Evolutionary conservation across 2,888 invertebrate genomes (phyloP).

Genomic region (Galeopsomyia nigrocyanea): DNA sequence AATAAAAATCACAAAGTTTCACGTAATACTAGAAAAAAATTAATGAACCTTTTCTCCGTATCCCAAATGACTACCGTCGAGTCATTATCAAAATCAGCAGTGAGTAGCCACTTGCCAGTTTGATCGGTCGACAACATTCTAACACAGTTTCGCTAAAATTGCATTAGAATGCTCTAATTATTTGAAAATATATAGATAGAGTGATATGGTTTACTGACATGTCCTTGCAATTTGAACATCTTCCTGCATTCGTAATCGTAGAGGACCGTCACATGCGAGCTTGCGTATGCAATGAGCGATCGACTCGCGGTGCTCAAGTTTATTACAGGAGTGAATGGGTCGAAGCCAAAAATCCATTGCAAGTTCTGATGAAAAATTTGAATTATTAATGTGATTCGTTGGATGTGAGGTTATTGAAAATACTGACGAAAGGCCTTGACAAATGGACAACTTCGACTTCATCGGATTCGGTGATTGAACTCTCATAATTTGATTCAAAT

Average conservation of each 20-base stretch:
- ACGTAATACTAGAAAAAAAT: neutral
- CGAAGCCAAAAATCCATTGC: conserved; percentile 77
- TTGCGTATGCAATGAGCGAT: conserved; percentile 74
- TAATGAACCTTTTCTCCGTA: conserved; percentile 61
- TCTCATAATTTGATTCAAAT: neutral
- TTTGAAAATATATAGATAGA: too few species aligned
- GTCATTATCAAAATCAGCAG: conserved; percentile 74
- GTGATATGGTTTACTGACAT: conserved; percentile 31
- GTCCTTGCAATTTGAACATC: conserved; percentile 36
- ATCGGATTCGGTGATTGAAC: neutral
- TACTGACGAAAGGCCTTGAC: conserved; percentile 17
- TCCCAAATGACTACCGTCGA: conserved; percentile 75
- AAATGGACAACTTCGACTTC: neutral
- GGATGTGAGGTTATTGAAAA: neutral
- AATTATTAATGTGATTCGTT: neutral
- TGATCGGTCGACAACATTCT: conserved; percentile 70
- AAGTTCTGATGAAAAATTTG: conserved; percentile 70
- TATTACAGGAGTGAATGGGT: conserved; percentile 72
- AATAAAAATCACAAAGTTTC: neutral
- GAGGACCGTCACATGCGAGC: conserved; percentile 75
- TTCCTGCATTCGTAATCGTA: conserved; percentile 68
- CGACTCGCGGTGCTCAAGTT: conserved; percentile 73
- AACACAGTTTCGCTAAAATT: conserved; percentile 70
- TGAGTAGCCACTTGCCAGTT: conserved; percentile 73
- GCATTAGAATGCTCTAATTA: neutral